Percentiles rank a stretch among this genome's conserved stretches.
phyloP scores from a whole-genome alignment of 2,888 invertebrate genomes.

The Dorcus hopei region DNA sequence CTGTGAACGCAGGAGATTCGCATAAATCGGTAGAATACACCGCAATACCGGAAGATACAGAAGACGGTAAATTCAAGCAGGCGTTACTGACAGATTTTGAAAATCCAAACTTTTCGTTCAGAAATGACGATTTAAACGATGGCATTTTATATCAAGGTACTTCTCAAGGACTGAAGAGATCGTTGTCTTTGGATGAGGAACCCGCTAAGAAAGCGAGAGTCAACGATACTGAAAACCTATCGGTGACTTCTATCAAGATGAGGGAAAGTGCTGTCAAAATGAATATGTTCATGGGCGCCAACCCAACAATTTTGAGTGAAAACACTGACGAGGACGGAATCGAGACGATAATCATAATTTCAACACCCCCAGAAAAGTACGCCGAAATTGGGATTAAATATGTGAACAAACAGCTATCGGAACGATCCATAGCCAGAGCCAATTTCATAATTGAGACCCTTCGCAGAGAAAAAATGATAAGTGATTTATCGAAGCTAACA shows the following conservation, averaged over 20 bases:
- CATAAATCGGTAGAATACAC: background rate
- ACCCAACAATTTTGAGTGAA: slow-evolving; percentile 27
- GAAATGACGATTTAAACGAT: background rate
- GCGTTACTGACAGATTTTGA: slow-evolving; percentile 16
- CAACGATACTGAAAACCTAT: too few species aligned
- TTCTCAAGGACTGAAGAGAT: background rate
- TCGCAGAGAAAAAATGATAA: slow-evolving; percentile 58
- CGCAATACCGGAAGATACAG: slow-evolving; percentile 3
- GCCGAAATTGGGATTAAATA: slow-evolving; percentile 4
- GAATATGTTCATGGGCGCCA: slow-evolving; percentile 37
- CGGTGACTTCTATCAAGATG: background rate
- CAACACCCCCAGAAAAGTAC: slow-evolving; percentile 33
- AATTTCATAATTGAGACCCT: slow-evolving; percentile 61
- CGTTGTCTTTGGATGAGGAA: background rate
- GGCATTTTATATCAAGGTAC: background rate
- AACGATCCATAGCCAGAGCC: slow-evolving; percentile 55
- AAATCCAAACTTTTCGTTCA: background rate
- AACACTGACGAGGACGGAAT: slow-evolving; percentile 39
- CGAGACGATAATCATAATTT: slow-evolving; percentile 40
- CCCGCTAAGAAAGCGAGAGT: background rate
- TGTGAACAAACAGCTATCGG: slow-evolving; percentile 38
- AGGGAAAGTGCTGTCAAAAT: slow-evolving; percentile 15
- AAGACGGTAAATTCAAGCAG: slow-evolving; percentile 13
- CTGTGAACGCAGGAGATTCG: slow-evolving; percentile 8
- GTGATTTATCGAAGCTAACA: slow-evolving; percentile 52